A percentile compares a stretch with the other conserved stretches of the same genome.
Conservation (phyloP, 1,140 invertebrate genomes). For the Nixonia krombeini region DNA sequence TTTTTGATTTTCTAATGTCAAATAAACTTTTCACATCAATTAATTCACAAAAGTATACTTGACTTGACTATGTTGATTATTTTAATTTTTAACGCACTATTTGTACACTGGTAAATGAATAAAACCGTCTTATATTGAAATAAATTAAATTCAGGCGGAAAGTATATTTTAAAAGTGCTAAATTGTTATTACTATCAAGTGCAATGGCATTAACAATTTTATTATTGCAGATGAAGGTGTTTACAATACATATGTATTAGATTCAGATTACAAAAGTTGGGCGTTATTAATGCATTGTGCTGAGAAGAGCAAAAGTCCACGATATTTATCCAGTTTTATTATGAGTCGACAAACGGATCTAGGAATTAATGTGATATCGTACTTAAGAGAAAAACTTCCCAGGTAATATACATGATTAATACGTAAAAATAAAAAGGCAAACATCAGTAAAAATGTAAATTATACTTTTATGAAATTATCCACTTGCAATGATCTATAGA, state of each 20-base stretch:
- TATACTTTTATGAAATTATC: too few species aligned
- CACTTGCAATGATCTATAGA: too few species aligned
- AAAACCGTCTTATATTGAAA: too few species aligned
- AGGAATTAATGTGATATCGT: conserved; percentile 75
- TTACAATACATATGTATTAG: conserved; percentile 89
- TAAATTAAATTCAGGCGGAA: too few species aligned
- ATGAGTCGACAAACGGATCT: conserved; percentile 78
- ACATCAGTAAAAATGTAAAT: too few species aligned
- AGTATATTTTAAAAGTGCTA: too few species aligned
- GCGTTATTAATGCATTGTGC: conserved; percentile 87
- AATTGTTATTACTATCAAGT: conserved; percentile 66
- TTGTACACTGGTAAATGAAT: too few species aligned
- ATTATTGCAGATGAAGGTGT: conserved; percentile 82
- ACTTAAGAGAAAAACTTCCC: conserved; percentile 75
- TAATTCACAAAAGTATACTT: too few species aligned
- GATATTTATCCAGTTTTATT: conserved; percentile 88
- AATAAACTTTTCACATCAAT: too few species aligned
- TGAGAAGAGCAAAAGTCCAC: conserved; percentile 82
- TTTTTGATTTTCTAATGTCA: too few species aligned
- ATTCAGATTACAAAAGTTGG: conserved; percentile 87
- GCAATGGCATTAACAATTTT: conserved; percentile 87
- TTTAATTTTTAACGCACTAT: too few species aligned
- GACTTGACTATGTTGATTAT: too few species aligned
- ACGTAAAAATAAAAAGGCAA: neutral
- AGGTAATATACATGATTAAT: conserved; percentile 50